These are phyloP conservation scores for Colostygia pectinataria DNA, from an alignment of 2,888 invertebrate species.

Conservation along the genomic window DNA sequence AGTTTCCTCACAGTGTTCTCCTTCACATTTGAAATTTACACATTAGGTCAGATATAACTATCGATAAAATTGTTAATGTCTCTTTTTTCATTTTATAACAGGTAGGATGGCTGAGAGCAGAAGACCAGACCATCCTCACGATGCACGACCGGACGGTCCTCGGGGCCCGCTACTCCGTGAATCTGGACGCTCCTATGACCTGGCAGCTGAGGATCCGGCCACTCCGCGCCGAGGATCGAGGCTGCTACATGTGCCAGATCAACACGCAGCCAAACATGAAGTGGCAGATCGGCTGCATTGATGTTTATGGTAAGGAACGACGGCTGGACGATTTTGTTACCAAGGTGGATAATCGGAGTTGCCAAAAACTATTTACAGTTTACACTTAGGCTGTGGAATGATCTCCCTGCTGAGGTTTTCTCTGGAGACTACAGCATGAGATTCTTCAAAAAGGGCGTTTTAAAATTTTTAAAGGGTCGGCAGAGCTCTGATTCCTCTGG, in stretches of 20 bases:
- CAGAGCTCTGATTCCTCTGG: no score
- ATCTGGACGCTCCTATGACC: conserved; percentile 91
- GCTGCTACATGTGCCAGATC: conserved; percentile 96
- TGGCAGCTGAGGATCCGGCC: conserved; percentile 94
- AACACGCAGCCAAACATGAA: conserved; percentile 93
- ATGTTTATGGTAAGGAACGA: conserved; percentile 94
- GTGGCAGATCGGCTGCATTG: conserved; percentile 93
- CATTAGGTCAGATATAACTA: no score
- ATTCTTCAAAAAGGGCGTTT: no score
- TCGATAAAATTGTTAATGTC: not conserved
- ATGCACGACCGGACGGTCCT: conserved; percentile 93
- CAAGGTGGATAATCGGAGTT: no score
- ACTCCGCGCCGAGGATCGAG: conserved; percentile 90
- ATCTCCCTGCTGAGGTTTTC: no score
- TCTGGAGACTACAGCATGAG: no score
- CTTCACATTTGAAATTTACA: no score
- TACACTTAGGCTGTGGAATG: no score
- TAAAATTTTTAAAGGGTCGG: no score
- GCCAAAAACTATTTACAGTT: no score
- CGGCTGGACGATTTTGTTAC: no score
- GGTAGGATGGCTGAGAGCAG: conserved; percentile 95
- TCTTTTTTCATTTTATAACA: conserved; percentile 56
- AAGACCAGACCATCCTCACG: conserved; percentile 95
- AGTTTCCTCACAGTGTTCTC: no score
- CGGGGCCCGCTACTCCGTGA: conserved; percentile 91